phyloP scores from a whole-genome alignment of 2,113 vertebrate species.

The Tricholaema leucomelas region DNA sequence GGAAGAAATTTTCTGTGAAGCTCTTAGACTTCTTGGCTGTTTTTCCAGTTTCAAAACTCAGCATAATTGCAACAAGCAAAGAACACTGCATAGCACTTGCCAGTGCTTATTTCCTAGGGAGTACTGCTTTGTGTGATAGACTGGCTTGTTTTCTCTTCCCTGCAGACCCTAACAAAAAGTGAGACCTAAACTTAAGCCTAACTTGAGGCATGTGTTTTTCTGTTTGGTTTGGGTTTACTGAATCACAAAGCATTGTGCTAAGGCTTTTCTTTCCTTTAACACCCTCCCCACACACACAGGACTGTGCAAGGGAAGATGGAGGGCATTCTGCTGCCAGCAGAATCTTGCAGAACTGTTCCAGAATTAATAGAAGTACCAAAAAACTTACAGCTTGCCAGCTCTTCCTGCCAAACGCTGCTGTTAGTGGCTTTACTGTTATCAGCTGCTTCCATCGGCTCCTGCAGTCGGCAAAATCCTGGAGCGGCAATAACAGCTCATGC shows the following conservation, averaged over 20 bases:
- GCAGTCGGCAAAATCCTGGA: conserved; percentile 4
- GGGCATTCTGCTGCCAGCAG: conserved; percentile 24
- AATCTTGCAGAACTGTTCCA: conserved; percentile 41
- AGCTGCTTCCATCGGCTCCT: conserved; percentile 71
- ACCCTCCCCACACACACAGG: conserved; percentile 26
- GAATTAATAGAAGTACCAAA: conserved; percentile 37
- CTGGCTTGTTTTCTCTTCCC: conserved; percentile 14
- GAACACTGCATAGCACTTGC: conserved; percentile 13
- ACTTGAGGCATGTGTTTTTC: neutral
- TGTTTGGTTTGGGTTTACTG: neutral
- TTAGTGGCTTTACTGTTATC: conserved; percentile 78
- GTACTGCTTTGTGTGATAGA: neutral
- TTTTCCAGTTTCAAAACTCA: conserved; percentile 17
- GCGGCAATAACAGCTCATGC: neutral
- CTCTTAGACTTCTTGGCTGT: neutral
- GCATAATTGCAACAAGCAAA: neutral
- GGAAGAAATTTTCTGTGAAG: neutral
- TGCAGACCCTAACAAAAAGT: neutral
- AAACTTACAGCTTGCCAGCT: conserved; percentile 79
- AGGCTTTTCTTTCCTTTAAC: neutral
- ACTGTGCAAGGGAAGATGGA: conserved; percentile 41
- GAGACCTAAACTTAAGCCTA: neutral
- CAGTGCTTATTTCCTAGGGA: conserved; percentile 44
- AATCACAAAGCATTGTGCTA: neutral
- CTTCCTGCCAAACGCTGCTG: conserved; percentile 65